Base-by-base conservation (phyloP, 2,113 vertebrate genomes). In the Odobenus rosmarus region DNA sequence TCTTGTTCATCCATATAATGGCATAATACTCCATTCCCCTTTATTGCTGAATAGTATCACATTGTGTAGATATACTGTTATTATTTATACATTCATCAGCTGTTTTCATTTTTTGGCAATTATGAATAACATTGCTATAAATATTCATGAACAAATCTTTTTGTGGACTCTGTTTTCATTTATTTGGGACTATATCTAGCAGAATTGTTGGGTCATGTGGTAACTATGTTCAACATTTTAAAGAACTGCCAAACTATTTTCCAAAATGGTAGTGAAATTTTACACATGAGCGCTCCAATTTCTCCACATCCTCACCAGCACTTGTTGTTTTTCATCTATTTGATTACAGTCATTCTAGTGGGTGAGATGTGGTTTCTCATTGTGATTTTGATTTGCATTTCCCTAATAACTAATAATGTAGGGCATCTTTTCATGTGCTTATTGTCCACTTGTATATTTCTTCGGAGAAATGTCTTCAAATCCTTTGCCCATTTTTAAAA, bases 201-300 rank as follows among this genome's bases (percentile, higher is more conserved):
- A 49, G 5, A 84, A 89, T 77, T 33, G 8, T 77, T 89, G 26
- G 28, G 12, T 84, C 46, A 62, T 79, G 53, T 26, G 51, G 31
- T 95, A 83, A 89, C 8, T 83, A 61, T 62, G 12, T 61, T 84
- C 79, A 72, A 57, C 71, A 80, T 80, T 90, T 79, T 85, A 85
- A 93, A 96, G 33, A 33, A 93, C 21, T 92, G 36, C 10, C 61
- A 79, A 95, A 88, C 12, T 83, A 95, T 95, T 89, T 88, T 92
- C 77, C 55, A 95, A 88, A 88, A 15, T 95, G 67, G n/a, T 84
- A 69, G 84, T 36, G 5, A 8, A 83, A 61, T 83, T 42, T 64
- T 88, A 57, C 57, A 61, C 39, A 55, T 18, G 5, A 83, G 31
- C 9, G 5, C 57, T 69, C 14, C 42, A 19, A 82, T 16, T 88